These are phyloP conservation scores for Halcyon badia DNA, from an alignment of 2,797 vertebrate genomes.

Conservation along the genomic window DNA sequence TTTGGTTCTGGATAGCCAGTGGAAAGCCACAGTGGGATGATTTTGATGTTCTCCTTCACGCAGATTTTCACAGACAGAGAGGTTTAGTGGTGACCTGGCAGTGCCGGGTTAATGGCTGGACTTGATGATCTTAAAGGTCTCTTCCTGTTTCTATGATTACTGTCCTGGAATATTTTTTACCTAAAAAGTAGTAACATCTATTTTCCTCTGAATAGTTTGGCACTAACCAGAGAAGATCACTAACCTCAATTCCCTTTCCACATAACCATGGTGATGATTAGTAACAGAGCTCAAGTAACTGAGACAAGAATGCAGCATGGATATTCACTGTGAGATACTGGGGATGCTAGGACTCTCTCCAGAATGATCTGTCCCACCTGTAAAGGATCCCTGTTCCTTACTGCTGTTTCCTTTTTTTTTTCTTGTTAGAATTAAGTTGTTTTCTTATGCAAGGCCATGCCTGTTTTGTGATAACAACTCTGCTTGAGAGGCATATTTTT, in stretches of 20 bases:
- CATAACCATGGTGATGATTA: not conserved
- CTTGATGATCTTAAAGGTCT: not conserved
- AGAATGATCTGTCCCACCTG: not conserved
- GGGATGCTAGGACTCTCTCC: not conserved
- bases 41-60: not conserved
- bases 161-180: not conserved
- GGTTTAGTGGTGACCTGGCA: not conserved
- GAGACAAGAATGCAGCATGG: not conserved
- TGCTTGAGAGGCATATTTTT: not conserved
- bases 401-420: not conserved
- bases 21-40: not conserved
- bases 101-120: not conserved
- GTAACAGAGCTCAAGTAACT: not conserved
- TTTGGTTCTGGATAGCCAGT: not conserved
- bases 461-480: not conserved
- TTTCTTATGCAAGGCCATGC: not conserved
- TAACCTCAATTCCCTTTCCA: not conserved
- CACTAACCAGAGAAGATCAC: not conserved
- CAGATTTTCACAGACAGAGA: not conserved
- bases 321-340: not conserved
- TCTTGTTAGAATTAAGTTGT: not conserved
- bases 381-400: not conserved
- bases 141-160: not conserved
- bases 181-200: not conserved
- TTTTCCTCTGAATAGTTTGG: not conserved